phyloP scores from a whole-genome alignment of 2,113 vertebrate species.

The Laticauda laticaudata region DNA sequence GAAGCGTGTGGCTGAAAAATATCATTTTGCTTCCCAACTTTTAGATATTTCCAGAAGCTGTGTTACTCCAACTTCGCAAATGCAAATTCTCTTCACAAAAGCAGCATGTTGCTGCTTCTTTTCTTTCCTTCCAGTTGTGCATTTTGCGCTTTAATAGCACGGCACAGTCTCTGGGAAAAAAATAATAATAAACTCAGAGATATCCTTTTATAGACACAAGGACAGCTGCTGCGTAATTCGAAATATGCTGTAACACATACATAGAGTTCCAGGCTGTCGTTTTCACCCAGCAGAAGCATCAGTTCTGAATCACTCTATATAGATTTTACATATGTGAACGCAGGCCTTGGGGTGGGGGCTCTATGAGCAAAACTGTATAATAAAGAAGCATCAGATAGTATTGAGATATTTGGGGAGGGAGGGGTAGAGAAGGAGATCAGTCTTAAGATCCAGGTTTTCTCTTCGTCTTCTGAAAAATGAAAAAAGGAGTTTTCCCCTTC shows the following conservation, averaged over 20 bases:
- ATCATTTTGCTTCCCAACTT: not conserved
- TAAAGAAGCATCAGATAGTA: not conserved
- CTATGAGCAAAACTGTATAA: not conserved
- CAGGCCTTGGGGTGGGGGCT: not conserved
- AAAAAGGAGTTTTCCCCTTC: not conserved
- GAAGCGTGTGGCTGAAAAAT: not conserved
- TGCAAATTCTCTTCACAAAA: not conserved
- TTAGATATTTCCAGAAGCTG: not conserved
- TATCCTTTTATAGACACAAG: constrained; percentile 3
- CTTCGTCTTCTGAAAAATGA: not conserved
- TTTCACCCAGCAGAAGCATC: constrained; percentile 5
- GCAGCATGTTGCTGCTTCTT: not conserved
- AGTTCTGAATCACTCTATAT: not conserved
- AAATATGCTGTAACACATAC: constrained; percentile 5
- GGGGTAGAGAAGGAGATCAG: not conserved
- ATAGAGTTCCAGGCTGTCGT: constrained; percentile 4
- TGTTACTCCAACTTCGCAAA: not conserved
- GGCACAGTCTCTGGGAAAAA: constrained; percentile 1
- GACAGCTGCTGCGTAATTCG: constrained; percentile 21
- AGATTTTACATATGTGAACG: constrained; percentile 3
- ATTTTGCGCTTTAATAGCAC: rapidly evolving
- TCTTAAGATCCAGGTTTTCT: not conserved
- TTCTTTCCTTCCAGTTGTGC: rapidly evolving
- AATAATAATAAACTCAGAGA: not conserved
- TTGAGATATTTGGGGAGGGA: not conserved